phyloP scores from a whole-genome alignment of 35 echinoderm and acorn worm genomes.

The Holothuria glaberrima region DNA sequence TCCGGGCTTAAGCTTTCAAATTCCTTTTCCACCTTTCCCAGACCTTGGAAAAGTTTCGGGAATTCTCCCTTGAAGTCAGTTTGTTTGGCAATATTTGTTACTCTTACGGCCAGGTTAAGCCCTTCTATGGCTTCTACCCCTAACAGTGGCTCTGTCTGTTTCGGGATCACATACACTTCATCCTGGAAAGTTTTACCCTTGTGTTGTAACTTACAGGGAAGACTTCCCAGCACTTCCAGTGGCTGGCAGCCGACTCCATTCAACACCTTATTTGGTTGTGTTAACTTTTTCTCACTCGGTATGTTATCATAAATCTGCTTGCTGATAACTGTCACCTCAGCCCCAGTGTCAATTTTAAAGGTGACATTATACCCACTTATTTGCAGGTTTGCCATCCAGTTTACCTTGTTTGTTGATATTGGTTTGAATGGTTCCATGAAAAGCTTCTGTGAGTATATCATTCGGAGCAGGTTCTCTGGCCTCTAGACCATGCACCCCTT shows the following conservation, averaged over 20 bases:
- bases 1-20: neutral
- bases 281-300: neutral
- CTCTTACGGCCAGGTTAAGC: neutral
- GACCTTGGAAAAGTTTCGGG: conserved; percentile 20
- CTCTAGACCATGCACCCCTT: no score
- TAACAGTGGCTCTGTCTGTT: conserved; percentile 19
- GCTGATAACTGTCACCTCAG: conserved; percentile 35
- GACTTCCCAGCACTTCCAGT: conserved; percentile 25
- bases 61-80: conserved; percentile 8
- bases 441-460: no score
- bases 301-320: neutral
- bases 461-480: no score
- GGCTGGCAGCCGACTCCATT: neutral
- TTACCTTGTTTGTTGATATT: no score
- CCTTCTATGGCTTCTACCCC: conserved; percentile 21
- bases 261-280: conserved; percentile 14
- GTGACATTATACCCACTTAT: no score
- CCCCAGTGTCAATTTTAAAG: conserved; percentile 43
- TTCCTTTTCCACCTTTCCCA: conserved; percentile 20
- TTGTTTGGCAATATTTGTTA: neutral
- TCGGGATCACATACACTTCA: conserved; percentile 33
- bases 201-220: neutral
- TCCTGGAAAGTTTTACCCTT: neutral
- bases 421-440: no score
- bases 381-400: no score